phyloP scores from a whole-genome alignment of 1,140 invertebrate genomes.

The Drosophila pseudoananassae region DNA sequence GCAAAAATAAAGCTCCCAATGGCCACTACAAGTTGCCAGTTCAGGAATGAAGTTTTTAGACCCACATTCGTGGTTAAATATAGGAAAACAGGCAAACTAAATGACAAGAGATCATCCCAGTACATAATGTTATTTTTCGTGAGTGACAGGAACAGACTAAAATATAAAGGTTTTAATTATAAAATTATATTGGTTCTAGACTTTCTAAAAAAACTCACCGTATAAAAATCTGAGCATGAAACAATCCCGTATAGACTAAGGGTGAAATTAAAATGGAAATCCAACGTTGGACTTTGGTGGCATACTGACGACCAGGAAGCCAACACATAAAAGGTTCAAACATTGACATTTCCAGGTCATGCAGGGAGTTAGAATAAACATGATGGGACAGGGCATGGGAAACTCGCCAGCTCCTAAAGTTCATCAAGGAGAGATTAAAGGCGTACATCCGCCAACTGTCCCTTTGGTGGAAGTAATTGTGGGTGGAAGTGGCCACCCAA shows the following conservation, averaged over 20 bases:
- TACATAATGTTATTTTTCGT: constrained; percentile 51
- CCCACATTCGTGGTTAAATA: constrained; percentile 72
- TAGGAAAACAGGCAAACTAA: constrained; percentile 85
- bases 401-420: constrained; percentile 89
- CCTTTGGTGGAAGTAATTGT: constrained; percentile 93
- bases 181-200: neutral
- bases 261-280: constrained; percentile 85
- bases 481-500: constrained; percentile 86
- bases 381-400: constrained; percentile 92
- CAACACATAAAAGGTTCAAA: constrained; percentile 89
- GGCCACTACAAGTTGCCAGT: constrained; percentile 87
- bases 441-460: constrained; percentile 93
- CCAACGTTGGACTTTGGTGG: constrained; percentile 73
- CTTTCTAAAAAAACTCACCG: constrained; percentile 82
- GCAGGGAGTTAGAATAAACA: constrained; percentile 90
- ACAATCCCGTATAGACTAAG: constrained; percentile 84
- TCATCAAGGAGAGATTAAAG: constrained; percentile 88
- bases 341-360: constrained; percentile 90
- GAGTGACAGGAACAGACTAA: constrained; percentile 48
- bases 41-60: constrained; percentile 67
- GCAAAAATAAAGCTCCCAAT: constrained; percentile 87
- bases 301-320: constrained; percentile 86
- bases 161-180: neutral
- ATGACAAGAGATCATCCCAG: constrained; percentile 84
- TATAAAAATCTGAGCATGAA: constrained; percentile 82